phyloP scores from a whole-genome alignment of 2,797 vertebrate genomes.

The Pantherophis alleghaniensis region DNA sequence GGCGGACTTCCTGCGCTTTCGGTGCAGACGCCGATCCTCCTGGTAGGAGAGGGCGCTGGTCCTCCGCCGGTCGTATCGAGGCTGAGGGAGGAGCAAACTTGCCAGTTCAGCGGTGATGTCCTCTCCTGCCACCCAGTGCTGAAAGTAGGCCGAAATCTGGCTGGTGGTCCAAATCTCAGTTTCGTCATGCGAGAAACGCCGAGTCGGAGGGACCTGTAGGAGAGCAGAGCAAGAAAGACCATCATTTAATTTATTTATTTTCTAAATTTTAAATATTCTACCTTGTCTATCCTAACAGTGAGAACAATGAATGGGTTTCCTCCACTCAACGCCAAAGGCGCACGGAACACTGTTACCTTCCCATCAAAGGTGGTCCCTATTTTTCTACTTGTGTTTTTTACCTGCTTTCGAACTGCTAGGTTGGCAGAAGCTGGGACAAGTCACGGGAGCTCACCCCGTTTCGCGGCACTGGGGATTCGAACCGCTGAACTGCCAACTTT shows the following conservation, averaged over 20 bases:
- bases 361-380: too few species aligned
- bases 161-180: conserved; percentile 87
- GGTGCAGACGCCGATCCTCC: conserved; percentile 79
- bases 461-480: too few species aligned
- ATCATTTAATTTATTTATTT: neutral
- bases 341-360: too few species aligned
- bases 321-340: too few species aligned
- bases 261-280: too few species aligned
- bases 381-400: too few species aligned
- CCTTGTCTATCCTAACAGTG: too few species aligned
- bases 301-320: too few species aligned
- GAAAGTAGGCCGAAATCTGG: conserved; percentile 83
- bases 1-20: conserved; percentile 81
- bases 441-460: too few species aligned
- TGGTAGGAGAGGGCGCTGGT: conserved; percentile 80
- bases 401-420: too few species aligned
- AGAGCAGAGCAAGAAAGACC: neutral
- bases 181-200: conserved; percentile 94
- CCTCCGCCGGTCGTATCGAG: conserved; percentile 76
- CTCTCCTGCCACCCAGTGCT: conserved; percentile 87
- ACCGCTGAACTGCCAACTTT: too few species aligned
- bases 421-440: too few species aligned
- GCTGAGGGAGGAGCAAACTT: conserved; percentile 71
- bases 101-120: conserved; percentile 76
- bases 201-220: conserved; percentile 86